Percentiles rank a stretch among this genome's conserved stretches.
phyloP scores from a whole-genome alignment of 2,113 vertebrate species.

The Capreolus pygargus region DNA sequence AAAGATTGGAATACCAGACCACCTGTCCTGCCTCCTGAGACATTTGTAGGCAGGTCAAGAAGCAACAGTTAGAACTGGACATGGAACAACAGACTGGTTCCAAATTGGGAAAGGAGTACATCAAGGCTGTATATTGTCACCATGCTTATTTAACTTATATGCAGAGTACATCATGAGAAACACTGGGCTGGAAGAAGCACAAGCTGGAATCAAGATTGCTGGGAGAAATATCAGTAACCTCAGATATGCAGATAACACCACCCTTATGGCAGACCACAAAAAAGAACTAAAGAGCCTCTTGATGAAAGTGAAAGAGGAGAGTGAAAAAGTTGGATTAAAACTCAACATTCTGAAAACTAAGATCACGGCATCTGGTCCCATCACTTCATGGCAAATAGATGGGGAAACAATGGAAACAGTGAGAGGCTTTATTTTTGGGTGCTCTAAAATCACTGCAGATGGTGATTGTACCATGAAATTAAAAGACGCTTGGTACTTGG shows the following conservation, averaged over 20 bases:
- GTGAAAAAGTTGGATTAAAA: background rate
- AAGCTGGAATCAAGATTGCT: background rate
- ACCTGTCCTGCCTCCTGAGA: background rate
- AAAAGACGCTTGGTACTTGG: background rate
- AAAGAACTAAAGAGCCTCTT: background rate
- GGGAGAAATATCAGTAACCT: background rate
- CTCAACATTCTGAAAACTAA: background rate
- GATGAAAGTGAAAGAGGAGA: background rate
- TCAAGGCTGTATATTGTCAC: background rate
- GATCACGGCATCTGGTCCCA: background rate
- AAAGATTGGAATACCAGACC: background rate
- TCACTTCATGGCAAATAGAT: background rate
- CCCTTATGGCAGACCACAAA: background rate
- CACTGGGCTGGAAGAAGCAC: background rate
- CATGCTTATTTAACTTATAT: background rate
- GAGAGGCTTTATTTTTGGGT: background rate
- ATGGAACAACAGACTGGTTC: background rate
- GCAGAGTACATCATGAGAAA: background rate
- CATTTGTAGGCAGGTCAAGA: background rate
- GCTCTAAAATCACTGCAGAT: background rate
- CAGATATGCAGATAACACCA: background rate
- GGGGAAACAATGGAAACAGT: background rate
- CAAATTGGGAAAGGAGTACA: background rate
- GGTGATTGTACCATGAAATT: background rate
- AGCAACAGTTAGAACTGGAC: background rate